Percentiles rank a stretch among this genome's conserved stretches.
Evolutionary conservation across 92 coral and sea anemone genomes (phyloP).

Genomic region (Zoanthus solanderi): DNA sequence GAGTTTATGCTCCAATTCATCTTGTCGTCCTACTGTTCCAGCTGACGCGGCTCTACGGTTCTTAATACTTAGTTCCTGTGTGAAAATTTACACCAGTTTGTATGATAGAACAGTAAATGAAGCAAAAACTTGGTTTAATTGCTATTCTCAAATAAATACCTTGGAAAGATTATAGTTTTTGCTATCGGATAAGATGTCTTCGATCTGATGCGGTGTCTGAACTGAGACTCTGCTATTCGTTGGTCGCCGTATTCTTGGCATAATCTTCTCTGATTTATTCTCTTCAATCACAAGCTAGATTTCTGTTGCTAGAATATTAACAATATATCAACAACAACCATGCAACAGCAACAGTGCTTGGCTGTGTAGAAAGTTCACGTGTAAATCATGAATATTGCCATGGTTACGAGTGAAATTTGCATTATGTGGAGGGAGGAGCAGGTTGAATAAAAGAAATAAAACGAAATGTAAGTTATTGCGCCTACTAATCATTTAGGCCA

Average conservation of each 20-base stretch:
- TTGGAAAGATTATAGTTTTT: conserved; percentile 53
- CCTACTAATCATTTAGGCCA: not conserved
- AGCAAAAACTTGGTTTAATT: not conserved
- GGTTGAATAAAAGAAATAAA: not conserved
- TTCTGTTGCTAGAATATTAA: conserved; percentile 49
- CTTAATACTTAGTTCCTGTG: conserved; percentile 25
- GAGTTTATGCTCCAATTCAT: conserved; percentile 7
- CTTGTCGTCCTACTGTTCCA: conserved; percentile 32
- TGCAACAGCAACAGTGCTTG: not conserved
- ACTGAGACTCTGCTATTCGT: conserved; percentile 89
- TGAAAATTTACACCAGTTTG: not conserved
- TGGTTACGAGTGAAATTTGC: conserved; percentile 56
- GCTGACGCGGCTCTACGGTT: conserved; percentile 45
- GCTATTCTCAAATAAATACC: conserved; percentile 51
- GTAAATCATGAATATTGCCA: conserved; percentile 83
- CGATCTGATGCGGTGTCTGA: conserved; percentile 86
- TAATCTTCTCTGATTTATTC: conserved; percentile 27
- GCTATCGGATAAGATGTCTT: conserved; percentile 80
- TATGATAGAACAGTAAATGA: conserved; percentile 6
- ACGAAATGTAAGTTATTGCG: not conserved
- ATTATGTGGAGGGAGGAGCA: conserved; percentile 50
- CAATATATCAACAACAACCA: not conserved
- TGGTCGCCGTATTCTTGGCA: conserved; percentile 70
- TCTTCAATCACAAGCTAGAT: conserved; percentile 35
- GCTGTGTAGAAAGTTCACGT: conserved; percentile 60